Evolutionary conservation across 2,888 invertebrate species (phyloP).

Genomic region (Stenodera caucasica): DNA sequence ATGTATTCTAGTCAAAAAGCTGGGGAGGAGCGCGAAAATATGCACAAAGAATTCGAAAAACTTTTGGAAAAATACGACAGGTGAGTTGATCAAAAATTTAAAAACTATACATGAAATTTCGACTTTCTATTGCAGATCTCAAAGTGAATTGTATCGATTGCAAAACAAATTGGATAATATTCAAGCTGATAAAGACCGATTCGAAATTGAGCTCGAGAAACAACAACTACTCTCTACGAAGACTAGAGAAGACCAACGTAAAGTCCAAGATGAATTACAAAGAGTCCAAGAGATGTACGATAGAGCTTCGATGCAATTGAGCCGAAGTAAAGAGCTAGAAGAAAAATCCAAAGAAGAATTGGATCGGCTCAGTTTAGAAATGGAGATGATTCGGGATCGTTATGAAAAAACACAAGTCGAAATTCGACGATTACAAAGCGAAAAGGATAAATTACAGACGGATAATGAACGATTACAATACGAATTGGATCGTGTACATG

Average conservation of each 20-base stretch:
- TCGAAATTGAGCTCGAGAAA: slow-evolving; percentile 85
- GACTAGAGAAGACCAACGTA: slow-evolving; percentile 81
- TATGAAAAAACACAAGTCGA: slow-evolving; percentile 89
- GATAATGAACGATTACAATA: slow-evolving; percentile 84
- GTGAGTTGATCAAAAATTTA: slow-evolving; percentile 58
- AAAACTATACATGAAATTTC: too few relatives aligned
- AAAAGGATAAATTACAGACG: slow-evolving; percentile 81
- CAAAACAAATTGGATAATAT: slow-evolving; percentile 86
- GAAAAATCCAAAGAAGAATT: slow-evolving; percentile 87
- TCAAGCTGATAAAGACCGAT: slow-evolving; percentile 83
- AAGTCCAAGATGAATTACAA: slow-evolving; percentile 83
- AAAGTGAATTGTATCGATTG: slow-evolving; percentile 85
- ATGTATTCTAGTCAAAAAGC: slow-evolving; percentile 80
- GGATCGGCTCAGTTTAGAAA: slow-evolving; percentile 74
- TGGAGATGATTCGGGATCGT: slow-evolving; percentile 85
- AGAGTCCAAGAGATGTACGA: slow-evolving; percentile 89
- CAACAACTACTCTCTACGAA: slow-evolving; percentile 77
- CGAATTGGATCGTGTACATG: slow-evolving; percentile 83
- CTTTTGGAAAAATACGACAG: slow-evolving; percentile 90
- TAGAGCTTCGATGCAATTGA: slow-evolving; percentile 80
- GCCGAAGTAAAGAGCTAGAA: slow-evolving; percentile 85
- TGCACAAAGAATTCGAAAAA: slow-evolving; percentile 90
- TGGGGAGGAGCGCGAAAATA: slow-evolving; percentile 83
- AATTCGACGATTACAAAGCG: slow-evolving; percentile 76
- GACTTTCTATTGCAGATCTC: slow-evolving; percentile 65